Evolutionary conservation across 2,888 invertebrate genomes (phyloP), one percentile per base, ranked within the genome.

Genomic region (Dynastes hyllus): DNA sequence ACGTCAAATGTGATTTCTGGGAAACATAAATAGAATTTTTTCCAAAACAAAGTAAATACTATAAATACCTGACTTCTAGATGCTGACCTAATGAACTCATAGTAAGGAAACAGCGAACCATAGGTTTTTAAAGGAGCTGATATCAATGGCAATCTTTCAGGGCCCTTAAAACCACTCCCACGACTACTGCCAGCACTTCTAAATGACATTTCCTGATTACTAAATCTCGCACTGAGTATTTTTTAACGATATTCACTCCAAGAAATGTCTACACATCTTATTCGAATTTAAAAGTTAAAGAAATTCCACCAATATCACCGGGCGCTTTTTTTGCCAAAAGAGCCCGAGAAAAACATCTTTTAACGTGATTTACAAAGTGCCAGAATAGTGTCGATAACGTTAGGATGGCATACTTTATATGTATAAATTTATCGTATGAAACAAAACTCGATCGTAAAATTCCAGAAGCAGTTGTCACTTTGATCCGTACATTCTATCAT

Each of bases 81-180:
- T 9, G 91, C 89, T 79, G 90, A 90, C 84, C 89, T 92, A 82
- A 92, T 89, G 85, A 92, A 92, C 84, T 91, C 91, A 87, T 92
- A 92, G 86, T 92, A 92, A 0, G 92, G 91, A 81, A 93, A 91
- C 66, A 93, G 87, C 71, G 93, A 92, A 63, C 93, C 93, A 86
- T 93, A 93, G 83, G 91, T 92, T 80, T 91, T 89, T 0, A 92
- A 92, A 50, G 84, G 86, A 70, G 81, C 79, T n/a, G 85, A 78
- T 71, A 87, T 82, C 77, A 89, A 82, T 0, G 88, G 87, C 11
- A 85, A 82, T 40, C 81, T 85, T 82, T 89, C 89, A 22, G 22
- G 9, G 11, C 67, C 32, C 75, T 27, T 73, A 13, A 22, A 67
- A 50, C 27, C 70, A 63, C 71, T 73, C 45, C 81, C 55, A 22